phyloP scores from a whole-genome alignment of 2,888 invertebrate genomes.

The Agrochola lychnidis region DNA sequence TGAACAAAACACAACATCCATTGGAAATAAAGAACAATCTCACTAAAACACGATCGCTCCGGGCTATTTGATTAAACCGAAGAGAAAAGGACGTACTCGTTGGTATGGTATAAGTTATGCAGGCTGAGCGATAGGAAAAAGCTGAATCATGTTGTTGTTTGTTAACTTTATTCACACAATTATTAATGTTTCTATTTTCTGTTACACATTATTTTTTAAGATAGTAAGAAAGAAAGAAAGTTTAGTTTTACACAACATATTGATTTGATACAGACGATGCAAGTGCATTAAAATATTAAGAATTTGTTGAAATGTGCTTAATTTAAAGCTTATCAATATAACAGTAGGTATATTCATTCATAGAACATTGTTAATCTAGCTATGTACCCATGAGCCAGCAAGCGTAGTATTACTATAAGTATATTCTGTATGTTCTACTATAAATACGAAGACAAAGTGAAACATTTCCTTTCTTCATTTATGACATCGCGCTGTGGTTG shows the following conservation, averaged over 20 bases:
- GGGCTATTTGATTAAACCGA: slow-evolving; percentile 32
- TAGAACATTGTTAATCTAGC: no score
- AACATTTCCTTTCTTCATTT: no score
- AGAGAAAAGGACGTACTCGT: slow-evolving; percentile 1
- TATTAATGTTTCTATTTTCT: not conserved
- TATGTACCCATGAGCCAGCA: no score
- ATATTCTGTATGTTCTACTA: no score
- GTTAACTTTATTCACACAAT: not conserved
- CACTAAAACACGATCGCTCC: slow-evolving; percentile 23
- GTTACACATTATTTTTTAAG: not conserved
- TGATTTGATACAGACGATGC: not conserved
- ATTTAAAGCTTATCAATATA: no score
- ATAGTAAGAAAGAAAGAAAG: not conserved
- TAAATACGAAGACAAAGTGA: no score
- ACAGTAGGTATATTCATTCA: no score
- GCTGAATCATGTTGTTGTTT: not conserved
- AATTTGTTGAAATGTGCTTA: no score
- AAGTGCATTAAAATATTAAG: no score
- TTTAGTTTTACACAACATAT: not conserved
- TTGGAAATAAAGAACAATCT: slow-evolving; percentile 32
- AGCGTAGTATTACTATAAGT: no score
- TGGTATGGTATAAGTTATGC: slow-evolving; percentile 13
- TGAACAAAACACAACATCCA: not conserved
- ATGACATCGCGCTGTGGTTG: no score
- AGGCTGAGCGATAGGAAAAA: not conserved